These are phyloP conservation scores for Helicolenus hilgendorfi DNA, from an alignment of 2,797 vertebrate species.

Conservation along the genomic window DNA sequence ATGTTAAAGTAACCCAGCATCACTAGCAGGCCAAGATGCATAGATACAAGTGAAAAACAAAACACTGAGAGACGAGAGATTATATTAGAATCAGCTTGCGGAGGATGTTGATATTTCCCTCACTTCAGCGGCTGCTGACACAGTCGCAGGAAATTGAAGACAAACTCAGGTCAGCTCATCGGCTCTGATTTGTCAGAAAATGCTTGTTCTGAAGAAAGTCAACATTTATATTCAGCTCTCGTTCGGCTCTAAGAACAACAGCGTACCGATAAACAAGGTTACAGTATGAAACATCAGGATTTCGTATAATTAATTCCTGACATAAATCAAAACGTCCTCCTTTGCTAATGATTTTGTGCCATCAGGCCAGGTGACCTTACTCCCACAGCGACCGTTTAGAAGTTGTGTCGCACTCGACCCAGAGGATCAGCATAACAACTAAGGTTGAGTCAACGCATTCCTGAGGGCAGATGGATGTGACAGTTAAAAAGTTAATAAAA, in stretches of 20 bases:
- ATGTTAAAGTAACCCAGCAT: slow-evolving; percentile 9
- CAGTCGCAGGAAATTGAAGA: slow-evolving; percentile 46
- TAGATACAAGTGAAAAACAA: slow-evolving; percentile 6
- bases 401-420: slow-evolving; percentile 38
- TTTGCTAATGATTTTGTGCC: slow-evolving; percentile 54
- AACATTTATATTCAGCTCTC: slow-evolving; percentile 57
- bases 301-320: slow-evolving; percentile 44
- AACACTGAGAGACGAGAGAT: background rate
- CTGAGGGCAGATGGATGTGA: slow-evolving; percentile 8
- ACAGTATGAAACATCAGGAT: slow-evolving; percentile 47
- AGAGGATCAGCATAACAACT: slow-evolving; percentile 36
- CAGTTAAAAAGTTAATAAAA: background rate
- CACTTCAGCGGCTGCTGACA: slow-evolving; percentile 33
- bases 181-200: slow-evolving; percentile 29
- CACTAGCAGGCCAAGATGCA: slow-evolving; percentile 34
- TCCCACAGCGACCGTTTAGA: slow-evolving; percentile 34
- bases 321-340: slow-evolving; percentile 57
- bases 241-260: slow-evolving; percentile 37
- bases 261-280: slow-evolving; percentile 56
- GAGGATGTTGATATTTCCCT: background rate
- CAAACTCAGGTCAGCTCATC: slow-evolving; percentile 27
- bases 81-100: background rate
- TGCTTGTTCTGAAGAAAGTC: slow-evolving; percentile 30
- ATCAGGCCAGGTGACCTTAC: slow-evolving; percentile 49
- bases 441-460: slow-evolving; percentile 31